Evolutionary conservation across 1,140 invertebrate genomes (phyloP), one percentile per base, ranked within the genome.

Genomic region (Bombus waltoni): DNA sequence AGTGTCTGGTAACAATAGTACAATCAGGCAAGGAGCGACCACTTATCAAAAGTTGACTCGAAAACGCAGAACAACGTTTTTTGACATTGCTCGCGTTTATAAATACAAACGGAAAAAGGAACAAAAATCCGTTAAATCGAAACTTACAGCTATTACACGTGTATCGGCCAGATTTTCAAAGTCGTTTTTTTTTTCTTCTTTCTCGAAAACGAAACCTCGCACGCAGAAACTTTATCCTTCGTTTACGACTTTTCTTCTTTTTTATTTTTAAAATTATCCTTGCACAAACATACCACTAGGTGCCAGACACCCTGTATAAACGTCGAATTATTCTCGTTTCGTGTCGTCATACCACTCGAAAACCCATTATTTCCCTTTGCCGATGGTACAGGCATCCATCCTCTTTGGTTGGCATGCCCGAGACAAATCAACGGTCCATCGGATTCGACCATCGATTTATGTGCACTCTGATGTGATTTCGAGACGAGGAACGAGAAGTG

Each of bases 301-400:
- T 62, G n/a, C 3, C 28, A n/a, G 28, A 62, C 59, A 62, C 59
- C 28, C 28, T 2, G 59, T 62, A 62, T 28, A 62, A 10, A 13
- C 28, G 44, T 2, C 68, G 42, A 32, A 65, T 22, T 44, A 28
- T 84, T 71, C 38, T 72, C 82, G 44, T 71, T 28, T 59, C 28
- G 18, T 42, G 62, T 59, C 28, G 35, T 47, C 25, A 2, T 5
- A 22, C 42, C 44, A 75, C 35, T 79, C 42, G 44, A 81, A 78
- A 85, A 66, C 70, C 53, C 47, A 88, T 88, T 80, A 83, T 42
- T 81, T n/a, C 35, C 22, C 66, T 13, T 57, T 82, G 57, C 35
- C 32, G 32, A 32, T 25, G 18, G 38, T 28, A 68, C 22, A 40
- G 44, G 22, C 44, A 53, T 80, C 62, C 40, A 18, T 71, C 66